Conservation (phyloP, 2,888 invertebrate species). For the Theodoxus fluviatilis region DNA sequence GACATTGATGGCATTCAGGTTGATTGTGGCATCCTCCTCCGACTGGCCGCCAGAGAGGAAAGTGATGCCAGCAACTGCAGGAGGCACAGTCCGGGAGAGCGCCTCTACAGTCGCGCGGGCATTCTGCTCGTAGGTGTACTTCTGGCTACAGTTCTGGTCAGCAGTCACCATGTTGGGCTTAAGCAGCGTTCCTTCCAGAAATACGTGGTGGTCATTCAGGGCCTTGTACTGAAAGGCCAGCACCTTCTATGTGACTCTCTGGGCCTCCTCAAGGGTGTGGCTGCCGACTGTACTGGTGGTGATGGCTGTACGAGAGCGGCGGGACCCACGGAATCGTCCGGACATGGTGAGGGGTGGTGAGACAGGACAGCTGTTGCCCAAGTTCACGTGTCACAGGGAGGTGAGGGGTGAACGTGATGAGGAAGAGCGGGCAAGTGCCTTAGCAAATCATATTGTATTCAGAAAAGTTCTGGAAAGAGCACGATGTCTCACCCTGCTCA, state of each 20-base stretch:
- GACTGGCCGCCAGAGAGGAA: constrained; percentile 99
- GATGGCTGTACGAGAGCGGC: too few species aligned
- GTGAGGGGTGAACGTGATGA: too few species aligned
- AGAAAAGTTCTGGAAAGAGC: too few species aligned
- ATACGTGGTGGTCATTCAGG: constrained; percentile 94
- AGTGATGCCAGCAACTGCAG: constrained; percentile 87
- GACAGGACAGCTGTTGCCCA: too few species aligned
- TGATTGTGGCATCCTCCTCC: constrained; percentile 94
- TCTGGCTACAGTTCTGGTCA: constrained; percentile 77
- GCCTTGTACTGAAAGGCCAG: constrained; percentile 96
- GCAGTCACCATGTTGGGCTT: constrained; percentile 99
- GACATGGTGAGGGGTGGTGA: too few species aligned
- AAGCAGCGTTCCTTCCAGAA: constrained; percentile 93
- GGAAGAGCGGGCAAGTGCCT: too few species aligned
- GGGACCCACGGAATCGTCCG: too few species aligned
- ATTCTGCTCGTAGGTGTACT: constrained; percentile 82
- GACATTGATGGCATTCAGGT: constrained; percentile 95
- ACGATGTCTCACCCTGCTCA: too few species aligned
- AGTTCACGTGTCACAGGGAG: too few species aligned
- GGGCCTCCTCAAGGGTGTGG: constrained; percentile 90
- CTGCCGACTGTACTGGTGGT: constrained; percentile 99
- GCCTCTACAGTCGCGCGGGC: constrained; percentile 93
- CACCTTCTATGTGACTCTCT: constrained; percentile 95
- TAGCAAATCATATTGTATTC: too few species aligned
- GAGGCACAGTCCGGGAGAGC: constrained; percentile 89